These are phyloP conservation scores for Xylocampa areola DNA, from an alignment of 2,888 invertebrate genomes.

Conservation along the genomic window DNA sequence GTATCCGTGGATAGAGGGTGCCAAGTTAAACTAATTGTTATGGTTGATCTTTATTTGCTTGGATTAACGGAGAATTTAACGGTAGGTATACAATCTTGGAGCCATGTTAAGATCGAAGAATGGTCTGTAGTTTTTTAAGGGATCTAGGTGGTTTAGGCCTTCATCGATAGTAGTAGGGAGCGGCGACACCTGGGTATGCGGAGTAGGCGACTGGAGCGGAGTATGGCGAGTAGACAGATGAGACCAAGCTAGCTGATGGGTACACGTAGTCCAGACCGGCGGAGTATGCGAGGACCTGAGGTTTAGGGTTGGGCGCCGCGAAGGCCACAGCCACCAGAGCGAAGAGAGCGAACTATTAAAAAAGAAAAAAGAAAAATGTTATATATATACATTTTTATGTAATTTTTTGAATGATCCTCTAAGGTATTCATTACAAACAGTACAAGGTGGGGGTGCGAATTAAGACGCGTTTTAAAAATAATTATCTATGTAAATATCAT, in stretches of 20 bases:
- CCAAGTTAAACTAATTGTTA: constrained; percentile 34
- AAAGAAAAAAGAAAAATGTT: constrained; percentile 1
- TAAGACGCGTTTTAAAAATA: constrained; percentile 9
- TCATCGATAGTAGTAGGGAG: constrained; percentile 66
- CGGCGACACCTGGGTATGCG: constrained; percentile 59
- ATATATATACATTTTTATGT: too few species aligned
- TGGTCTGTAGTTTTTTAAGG: constrained; percentile 10
- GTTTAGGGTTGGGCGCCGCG: constrained; percentile 81
- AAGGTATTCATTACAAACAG: too few species aligned
- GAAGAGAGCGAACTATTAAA: constrained; percentile 83
- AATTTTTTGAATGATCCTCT: too few species aligned
- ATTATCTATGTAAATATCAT: too few species aligned
- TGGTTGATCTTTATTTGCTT: constrained; percentile 34
- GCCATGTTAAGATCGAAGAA: constrained; percentile 12
- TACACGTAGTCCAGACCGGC: constrained; percentile 74
- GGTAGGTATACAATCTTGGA: constrained; percentile 10
- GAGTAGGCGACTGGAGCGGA: constrained; percentile 71
- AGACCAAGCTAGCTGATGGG: constrained; percentile 65
- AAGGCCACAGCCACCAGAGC: constrained; percentile 86
- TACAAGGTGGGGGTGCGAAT: too few species aligned
- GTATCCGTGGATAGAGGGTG: background rate
- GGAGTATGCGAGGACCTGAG: constrained; percentile 71
- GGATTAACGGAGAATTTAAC: constrained; percentile 11
- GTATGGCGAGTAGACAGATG: constrained; percentile 71
- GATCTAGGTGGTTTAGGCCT: constrained; percentile 5